Evolutionary conservation across 2,888 invertebrate genomes (phyloP), one percentile per base, ranked within the genome.

Genomic region (Melieria crassipennis): DNA sequence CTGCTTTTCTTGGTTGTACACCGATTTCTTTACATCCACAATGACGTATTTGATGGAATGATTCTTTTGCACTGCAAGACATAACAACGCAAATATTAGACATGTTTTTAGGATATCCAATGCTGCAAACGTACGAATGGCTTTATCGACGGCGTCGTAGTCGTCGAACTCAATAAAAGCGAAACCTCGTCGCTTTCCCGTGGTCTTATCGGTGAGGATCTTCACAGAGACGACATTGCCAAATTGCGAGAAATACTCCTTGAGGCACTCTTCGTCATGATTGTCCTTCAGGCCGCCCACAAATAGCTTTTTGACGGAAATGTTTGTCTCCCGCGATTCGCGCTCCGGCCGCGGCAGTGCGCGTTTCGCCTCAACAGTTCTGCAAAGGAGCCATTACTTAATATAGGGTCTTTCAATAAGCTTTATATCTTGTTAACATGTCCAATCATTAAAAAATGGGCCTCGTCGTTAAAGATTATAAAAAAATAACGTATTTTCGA

Each of bases 101-200:
- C 30, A 5, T 30, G 9, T 13, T 16, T 16, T n/a, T 16, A 16
- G 3, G 3, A 56, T 0, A 13, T 2, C 7, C 13, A 13, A 9
- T 30, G 5, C 7, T 6, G 0, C n/a, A 58, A 5, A 92, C 95
- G 93, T 89, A 96, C 96, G 90, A 81, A 96, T 95, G 84, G 97
- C 93, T 88, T 97, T 98, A 85, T 99, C 98, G 65, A 98, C 98
- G 1, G 97, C 93, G 88, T 99, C 98, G 84, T 98, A 97, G 85
- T 99, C 98, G 83, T 97, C 96, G 87, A 97, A 99, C 85, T 97
- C 97, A 52, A 99, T 92, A 86, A 98, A 98, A 42, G 95, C 98
- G 87, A 98, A 99, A 4, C 98, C 98, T 74, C 98, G 90, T 79
- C 95, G 95, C 87, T 97, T 97, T 50, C 96, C 96, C 3, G 95